These are phyloP conservation scores for Protosalanx chinensis DNA, from an alignment of 2,797 vertebrate species.

Conservation along the genomic window DNA sequence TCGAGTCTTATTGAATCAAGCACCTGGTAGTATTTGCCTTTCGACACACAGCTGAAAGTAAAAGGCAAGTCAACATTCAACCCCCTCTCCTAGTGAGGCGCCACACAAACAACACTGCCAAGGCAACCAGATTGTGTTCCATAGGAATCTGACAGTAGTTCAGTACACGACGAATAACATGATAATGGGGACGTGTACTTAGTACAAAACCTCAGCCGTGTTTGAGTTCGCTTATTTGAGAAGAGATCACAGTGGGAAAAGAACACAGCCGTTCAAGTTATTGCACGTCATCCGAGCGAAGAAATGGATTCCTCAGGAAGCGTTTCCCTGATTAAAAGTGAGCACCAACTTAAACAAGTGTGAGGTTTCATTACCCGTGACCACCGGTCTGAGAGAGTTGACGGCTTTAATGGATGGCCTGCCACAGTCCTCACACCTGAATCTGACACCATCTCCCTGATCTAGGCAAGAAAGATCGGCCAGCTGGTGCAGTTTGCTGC, in stretches of 20 bases:
- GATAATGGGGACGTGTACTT: too few species aligned
- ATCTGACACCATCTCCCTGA: not conserved
- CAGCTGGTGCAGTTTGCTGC: not conserved
- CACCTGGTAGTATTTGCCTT: conserved; percentile 31
- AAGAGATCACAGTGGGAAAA: not conserved
- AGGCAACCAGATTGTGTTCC: not conserved
- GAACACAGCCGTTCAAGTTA: not conserved
- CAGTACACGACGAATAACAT: too few species aligned
- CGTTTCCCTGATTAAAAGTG: not conserved
- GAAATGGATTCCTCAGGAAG: too few species aligned
- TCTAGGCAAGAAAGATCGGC: not conserved
- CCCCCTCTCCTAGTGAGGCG: not conserved
- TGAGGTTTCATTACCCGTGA: not conserved
- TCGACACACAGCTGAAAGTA: not conserved
- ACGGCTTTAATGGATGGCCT: not conserved
- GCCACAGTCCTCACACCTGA: not conserved
- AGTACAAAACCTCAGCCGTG: too few species aligned
- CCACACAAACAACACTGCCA: too few species aligned
- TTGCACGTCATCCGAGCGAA: not conserved
- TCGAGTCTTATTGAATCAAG: conserved; percentile 48
- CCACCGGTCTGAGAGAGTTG: not conserved
- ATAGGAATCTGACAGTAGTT: too few species aligned
- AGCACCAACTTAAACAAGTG: not conserved
- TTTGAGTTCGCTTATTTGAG: not conserved
- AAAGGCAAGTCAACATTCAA: not conserved